These are phyloP conservation scores for Punctoribates punctum DNA, from an alignment of 2,888 invertebrate genomes.

Conservation along the genomic window DNA sequence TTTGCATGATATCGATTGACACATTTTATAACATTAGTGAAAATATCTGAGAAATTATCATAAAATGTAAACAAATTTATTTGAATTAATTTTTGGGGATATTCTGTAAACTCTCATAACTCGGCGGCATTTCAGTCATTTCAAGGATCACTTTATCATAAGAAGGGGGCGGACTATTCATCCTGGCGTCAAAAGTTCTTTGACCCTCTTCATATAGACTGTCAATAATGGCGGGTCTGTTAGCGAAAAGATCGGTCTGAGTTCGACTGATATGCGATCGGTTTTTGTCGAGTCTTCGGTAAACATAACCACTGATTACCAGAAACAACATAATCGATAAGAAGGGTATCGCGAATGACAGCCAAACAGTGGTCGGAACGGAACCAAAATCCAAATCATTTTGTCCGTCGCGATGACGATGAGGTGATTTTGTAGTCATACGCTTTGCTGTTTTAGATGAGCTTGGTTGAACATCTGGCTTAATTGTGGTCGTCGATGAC, in stretches of 20 bases:
- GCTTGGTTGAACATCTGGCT: not conserved
- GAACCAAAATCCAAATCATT: conserved; percentile 18
- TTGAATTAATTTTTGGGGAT: too few relatives aligned
- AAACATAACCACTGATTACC: conserved; percentile 9
- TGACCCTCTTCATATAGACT: not conserved
- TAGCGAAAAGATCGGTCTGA: not conserved
- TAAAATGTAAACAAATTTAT: too few relatives aligned
- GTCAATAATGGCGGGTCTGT: not conserved
- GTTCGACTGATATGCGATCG: not conserved
- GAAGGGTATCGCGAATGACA: conserved; percentile 17
- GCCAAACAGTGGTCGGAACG: conserved; percentile 14
- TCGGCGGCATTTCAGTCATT: conserved; percentile 15
- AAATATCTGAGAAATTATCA: too few relatives aligned
- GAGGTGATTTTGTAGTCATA: not conserved
- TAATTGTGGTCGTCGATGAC: too few relatives aligned
- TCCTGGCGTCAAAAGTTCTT: not conserved
- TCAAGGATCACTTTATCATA: conserved; percentile 20
- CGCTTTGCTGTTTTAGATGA: not conserved
- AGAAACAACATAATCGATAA: conserved; percentile 15
- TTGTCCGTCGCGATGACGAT: not conserved
- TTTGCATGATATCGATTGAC: too few relatives aligned
- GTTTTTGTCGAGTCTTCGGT: not conserved
- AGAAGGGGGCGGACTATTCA: conserved; percentile 17
- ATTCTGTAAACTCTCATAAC: conserved; percentile 15
- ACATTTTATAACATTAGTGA: too few relatives aligned